phyloP scores from a whole-genome alignment of 2,797 vertebrate genomes.

The Sebastolobus alascanus region DNA sequence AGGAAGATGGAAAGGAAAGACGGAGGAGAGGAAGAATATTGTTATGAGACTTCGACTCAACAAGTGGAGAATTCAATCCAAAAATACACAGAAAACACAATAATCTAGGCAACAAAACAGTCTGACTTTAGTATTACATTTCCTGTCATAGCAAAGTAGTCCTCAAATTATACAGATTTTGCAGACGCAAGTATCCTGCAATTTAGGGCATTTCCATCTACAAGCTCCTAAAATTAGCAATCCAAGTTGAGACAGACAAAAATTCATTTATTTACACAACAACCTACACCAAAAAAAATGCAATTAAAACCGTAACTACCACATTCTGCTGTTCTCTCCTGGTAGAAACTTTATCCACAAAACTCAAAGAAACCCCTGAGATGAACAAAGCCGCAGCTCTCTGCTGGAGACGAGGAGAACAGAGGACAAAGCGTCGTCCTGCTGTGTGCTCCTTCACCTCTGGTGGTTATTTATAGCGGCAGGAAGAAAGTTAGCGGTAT shows the following conservation, averaged over 20 bases:
- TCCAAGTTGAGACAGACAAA: not conserved
- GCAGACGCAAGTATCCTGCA: not conserved
- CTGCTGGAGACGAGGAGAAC: constrained; percentile 36
- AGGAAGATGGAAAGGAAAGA: not conserved
- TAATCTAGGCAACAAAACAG: constrained; percentile 6
- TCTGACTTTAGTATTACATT: not conserved
- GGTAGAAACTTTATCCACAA: not conserved
- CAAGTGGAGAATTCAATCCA: not conserved
- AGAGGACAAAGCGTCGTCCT: constrained; percentile 44
- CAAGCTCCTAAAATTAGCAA: not conserved
- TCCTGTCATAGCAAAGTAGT: not conserved
- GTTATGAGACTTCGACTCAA: not conserved
- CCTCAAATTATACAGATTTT: not conserved
- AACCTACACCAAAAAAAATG: not conserved
- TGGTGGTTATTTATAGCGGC: constrained; percentile 29
- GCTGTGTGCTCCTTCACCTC: constrained; percentile 39
- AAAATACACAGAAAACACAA: not conserved
- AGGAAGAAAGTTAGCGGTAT: not conserved
- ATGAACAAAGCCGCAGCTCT: constrained; percentile 43
- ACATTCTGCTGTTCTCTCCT: not conserved
- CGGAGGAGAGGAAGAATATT: not conserved
- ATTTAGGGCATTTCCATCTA: not conserved
- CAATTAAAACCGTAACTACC: not conserved
- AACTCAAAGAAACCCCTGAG: not conserved
- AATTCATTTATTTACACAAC: not conserved